Evolutionary conservation across 1,140 invertebrate species (phyloP).

Genomic region (Listronotus bonariensis): DNA sequence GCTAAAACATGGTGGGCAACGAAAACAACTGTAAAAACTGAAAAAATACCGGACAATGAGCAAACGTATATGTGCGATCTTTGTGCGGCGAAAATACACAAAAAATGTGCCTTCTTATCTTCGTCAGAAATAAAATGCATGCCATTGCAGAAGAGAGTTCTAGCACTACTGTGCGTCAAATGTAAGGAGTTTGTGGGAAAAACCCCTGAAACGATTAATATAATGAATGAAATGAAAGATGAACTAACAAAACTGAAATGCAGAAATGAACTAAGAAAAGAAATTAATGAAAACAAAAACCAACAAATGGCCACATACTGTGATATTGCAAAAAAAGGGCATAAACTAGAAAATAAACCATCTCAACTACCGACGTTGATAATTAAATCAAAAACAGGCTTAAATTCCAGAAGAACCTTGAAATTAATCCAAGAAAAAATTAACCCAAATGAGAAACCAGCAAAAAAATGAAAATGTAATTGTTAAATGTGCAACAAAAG

Average conservation of each 20-base stretch:
- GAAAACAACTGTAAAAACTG: no score
- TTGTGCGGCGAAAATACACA: neutral
- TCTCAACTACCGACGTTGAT: neutral
- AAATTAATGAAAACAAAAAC: no score
- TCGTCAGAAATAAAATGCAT: neutral
- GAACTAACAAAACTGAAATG: neutral
- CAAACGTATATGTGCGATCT: neutral
- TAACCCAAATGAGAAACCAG: neutral
- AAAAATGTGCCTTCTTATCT: neutral
- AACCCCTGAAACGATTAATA: neutral
- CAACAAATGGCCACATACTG: neutral
- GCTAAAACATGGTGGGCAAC: no score
- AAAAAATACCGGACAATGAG: no score
- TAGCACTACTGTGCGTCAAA: neutral
- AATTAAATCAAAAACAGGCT: neutral
- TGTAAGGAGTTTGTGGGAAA: neutral
- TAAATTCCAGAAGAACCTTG: neutral
- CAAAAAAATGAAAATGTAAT: neutral
- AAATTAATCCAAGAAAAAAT: neutral
- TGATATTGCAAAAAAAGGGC: neutral
- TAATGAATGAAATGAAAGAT: neutral
- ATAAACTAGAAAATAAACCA: neutral
- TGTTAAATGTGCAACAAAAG: neutral
- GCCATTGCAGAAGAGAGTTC: neutral
- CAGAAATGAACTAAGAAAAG: neutral